Conservation (phyloP, 2,113 vertebrate genomes). For the Eudyptes chrysolophus region DNA sequence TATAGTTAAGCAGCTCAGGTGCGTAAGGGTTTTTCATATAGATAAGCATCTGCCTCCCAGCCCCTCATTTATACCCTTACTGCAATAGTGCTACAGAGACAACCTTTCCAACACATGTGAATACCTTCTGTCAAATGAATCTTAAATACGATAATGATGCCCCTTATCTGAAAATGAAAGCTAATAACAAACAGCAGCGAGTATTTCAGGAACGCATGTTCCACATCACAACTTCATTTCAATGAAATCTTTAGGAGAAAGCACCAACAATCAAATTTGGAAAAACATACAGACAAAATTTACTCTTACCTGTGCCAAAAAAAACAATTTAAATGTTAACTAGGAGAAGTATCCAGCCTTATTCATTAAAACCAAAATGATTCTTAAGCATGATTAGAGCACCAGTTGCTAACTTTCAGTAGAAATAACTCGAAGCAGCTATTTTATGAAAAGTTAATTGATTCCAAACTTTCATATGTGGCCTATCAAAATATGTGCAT, state of each 20-base stretch:
- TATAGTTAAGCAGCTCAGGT: background rate
- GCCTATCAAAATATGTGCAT: slow-evolving; percentile 8
- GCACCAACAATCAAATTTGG: background rate
- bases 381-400: background rate
- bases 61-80: background rate
- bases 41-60: slow-evolving; percentile 18
- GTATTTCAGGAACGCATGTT: background rate
- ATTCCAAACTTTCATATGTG: slow-evolving; percentile 56
- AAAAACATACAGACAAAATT: background rate
- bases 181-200: background rate
- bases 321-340: background rate
- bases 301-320: background rate
- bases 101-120: background rate
- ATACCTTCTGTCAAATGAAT: slow-evolving; percentile 22
- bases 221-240: background rate
- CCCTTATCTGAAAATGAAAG: slow-evolving; percentile 17
- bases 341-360: background rate
- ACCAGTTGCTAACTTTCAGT: background rate
- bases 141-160: background rate
- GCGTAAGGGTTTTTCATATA: background rate
- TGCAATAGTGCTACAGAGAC: background rate
- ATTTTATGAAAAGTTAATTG: slow-evolving; percentile 52
- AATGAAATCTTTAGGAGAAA: background rate
- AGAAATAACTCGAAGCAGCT: slow-evolving; percentile 27
- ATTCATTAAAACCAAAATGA: background rate